phyloP scores from a whole-genome alignment of 2,113 vertebrate species.

The Oceanodroma tethys region DNA sequence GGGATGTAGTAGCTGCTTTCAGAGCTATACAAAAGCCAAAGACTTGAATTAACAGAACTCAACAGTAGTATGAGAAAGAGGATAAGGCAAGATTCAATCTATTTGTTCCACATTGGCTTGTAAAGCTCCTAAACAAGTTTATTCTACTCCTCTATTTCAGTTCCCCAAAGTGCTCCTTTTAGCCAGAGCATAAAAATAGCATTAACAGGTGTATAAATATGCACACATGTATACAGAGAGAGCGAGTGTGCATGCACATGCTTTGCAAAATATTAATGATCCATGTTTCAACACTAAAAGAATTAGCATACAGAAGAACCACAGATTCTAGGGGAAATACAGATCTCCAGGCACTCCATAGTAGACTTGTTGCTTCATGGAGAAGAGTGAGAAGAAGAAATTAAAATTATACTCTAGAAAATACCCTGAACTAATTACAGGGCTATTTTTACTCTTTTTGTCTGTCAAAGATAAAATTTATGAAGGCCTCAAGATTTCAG shows the following conservation, averaged over 20 bases:
- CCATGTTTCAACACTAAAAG: neutral
- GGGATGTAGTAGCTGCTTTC: neutral
- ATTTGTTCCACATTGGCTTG: neutral
- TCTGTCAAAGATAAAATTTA: neutral
- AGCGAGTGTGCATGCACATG: accelerated
- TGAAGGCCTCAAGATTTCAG: neutral
- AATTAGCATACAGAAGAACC: neutral
- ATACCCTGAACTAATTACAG: neutral
- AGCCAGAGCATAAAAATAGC: neutral
- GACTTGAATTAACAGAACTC: neutral
- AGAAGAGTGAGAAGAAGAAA: neutral
- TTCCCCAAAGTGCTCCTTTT: neutral
- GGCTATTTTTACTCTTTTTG: neutral
- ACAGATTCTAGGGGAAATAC: neutral
- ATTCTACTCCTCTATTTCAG: neutral
- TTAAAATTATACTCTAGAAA: neutral
- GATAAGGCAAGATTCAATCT: neutral
- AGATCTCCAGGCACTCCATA: neutral
- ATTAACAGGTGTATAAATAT: neutral
- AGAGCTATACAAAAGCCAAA: neutral
- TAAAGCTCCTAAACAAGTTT: neutral
- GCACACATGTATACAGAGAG: neutral
- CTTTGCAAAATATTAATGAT: neutral
- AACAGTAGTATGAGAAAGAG: neutral
- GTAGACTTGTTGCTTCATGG: neutral